Evolutionary conservation across 2,797 vertebrate genomes (phyloP), one percentile per base, ranked within the genome.

Genomic region (Epinephelus malabaricus): DNA sequence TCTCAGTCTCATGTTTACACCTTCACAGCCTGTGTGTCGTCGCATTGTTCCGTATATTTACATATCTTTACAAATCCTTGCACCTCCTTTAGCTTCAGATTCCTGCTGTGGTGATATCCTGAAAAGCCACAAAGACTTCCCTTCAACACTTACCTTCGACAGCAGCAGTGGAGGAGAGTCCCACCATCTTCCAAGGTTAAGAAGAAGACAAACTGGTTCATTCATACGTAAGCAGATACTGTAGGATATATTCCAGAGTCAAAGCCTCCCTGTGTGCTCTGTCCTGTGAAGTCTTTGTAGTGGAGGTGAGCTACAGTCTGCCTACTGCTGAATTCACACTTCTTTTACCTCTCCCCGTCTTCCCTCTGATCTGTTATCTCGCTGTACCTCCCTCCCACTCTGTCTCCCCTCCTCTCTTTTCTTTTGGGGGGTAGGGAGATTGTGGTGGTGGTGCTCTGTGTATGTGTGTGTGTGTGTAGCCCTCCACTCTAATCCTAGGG

Each of bases 361-460:
- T 94, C 92, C 88, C 83, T 91, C 89, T 86, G 91, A 92, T 92
- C 85, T 90, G 89, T 92, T 94, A 93, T 94, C 92, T 90, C 62
- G 66, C 76, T 60, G 73, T 75, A 81, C 84, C 88, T 85, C 82
- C 85, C 84, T 89, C 89, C 81, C 61, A 54, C 65, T 65, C 78
- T 13, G 17, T 30, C 78, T 82, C 72, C 80, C 80, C 88, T 82
- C 87, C 85, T 85, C 74, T 90, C 76, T 78, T 89, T 79, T 75
- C 67, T 84, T 80, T 79, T 49, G 75, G 67, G 72, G 77, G 85
- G 83, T 65, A 34, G 86, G 81, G 89, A 65, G 83, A 53, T 45
- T 53, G 54, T 67, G 73, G 73, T 79, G 73, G 50, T 58, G 67
- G 78, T 79, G 76, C 40, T 79, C 12, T 79, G 25, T 64, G 60